These are phyloP conservation scores for Mythimna lalbum DNA, from an alignment of 2,888 invertebrate species.

Conservation along the genomic window DNA sequence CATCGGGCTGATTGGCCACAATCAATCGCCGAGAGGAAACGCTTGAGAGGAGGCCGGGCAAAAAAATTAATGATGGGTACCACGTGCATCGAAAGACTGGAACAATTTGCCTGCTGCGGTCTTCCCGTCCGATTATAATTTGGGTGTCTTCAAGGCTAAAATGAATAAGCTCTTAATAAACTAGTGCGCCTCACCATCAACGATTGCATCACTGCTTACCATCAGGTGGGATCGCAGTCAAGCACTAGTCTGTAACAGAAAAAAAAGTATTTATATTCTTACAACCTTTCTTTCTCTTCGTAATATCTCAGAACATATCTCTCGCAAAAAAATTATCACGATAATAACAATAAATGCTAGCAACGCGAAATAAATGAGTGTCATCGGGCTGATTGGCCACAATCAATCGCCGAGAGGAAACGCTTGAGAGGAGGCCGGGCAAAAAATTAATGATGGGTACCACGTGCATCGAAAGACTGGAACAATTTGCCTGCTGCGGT, in stretches of 20 bases:
- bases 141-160: too few species aligned
- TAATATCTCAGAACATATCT: constrained; percentile 4
- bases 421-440: constrained; percentile 69
- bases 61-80: constrained; percentile 86
- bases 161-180: too few species aligned
- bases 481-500: too few species aligned
- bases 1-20: constrained; percentile 79
- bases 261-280: too few species aligned
- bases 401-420: constrained; percentile 77
- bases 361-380: constrained; percentile 73
- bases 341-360: constrained; percentile 70
- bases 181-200: too few species aligned
- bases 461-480: too few species aligned
- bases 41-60: constrained; percentile 70
- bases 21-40: constrained; percentile 77
- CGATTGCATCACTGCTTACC: too few species aligned
- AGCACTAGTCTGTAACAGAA: too few species aligned
- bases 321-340: constrained; percentile 35
- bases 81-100: too few species aligned
- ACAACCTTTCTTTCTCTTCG: not conserved
- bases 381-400: constrained; percentile 78
- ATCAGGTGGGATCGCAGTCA: too few species aligned
- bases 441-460: constrained; percentile 86
- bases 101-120: too few species aligned
- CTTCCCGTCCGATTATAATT: too few species aligned